phyloP scores from a whole-genome alignment of 2,888 invertebrate species.

The Drosophila pseudotalamancana region DNA sequence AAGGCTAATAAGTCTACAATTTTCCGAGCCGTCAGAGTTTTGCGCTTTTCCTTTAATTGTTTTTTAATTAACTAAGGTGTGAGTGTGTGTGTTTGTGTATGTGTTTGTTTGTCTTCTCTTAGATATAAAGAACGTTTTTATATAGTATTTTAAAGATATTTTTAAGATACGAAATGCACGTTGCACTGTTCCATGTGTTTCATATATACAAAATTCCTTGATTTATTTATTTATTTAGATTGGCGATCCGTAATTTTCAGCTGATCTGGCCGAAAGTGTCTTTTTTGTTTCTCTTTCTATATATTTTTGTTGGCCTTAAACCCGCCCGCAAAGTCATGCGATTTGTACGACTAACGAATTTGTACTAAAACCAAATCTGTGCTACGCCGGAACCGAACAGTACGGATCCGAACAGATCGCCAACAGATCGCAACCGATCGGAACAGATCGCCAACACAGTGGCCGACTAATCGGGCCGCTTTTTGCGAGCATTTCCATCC shows the following conservation, averaged over 20 bases:
- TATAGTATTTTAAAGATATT: constrained; percentile 22
- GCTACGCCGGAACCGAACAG: constrained; percentile 47
- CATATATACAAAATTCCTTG: constrained; percentile 33
- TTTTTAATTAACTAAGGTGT: constrained; percentile 23
- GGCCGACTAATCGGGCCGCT: constrained; percentile 20
- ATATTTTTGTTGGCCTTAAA: constrained; percentile 22
- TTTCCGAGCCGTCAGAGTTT: constrained; percentile 21
- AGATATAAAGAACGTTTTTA: constrained; percentile 16
- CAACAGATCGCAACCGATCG: constrained; percentile 3
- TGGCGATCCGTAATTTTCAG: constrained; percentile 50
- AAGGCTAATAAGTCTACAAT: constrained; percentile 25
- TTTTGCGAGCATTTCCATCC: constrained; percentile 30
- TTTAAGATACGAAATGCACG: constrained; percentile 35
- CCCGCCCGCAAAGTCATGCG: constrained; percentile 57
- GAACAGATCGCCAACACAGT: constrained; percentile 25
- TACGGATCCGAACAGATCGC: constrained; percentile 9
- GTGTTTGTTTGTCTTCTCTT: background rate
- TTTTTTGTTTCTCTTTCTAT: constrained; percentile 21
- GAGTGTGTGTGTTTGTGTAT: constrained; percentile 28
- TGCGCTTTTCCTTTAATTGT: constrained; percentile 11
- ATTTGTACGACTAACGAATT: constrained; percentile 71
- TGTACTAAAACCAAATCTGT: constrained; percentile 67
- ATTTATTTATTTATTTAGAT: constrained; percentile 73
- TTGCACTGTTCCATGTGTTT: constrained; percentile 61
- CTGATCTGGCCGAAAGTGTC: constrained; percentile 38